A percentile compares a stretch with the other conserved stretches of the same genome.
Evolutionary conservation across 2,888 invertebrate species (phyloP).

Genomic region (Carcina quercana): DNA sequence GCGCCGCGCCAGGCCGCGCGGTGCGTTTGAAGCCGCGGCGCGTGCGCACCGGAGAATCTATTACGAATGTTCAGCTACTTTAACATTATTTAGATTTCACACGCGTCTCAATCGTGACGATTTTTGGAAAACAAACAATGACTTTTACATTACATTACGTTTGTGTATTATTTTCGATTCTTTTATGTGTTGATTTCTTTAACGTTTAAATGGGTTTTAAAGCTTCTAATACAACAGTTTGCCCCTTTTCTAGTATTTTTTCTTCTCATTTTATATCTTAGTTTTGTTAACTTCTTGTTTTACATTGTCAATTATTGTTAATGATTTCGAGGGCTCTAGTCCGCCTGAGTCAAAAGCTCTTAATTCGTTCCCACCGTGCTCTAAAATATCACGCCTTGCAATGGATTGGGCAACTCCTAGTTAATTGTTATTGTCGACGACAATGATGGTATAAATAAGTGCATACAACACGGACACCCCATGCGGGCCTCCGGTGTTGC

Average conservation of each 20-base stretch:
- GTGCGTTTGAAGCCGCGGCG: conserved; percentile 36
- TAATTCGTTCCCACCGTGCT: conserved; percentile 37
- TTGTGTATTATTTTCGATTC: too few relatives aligned
- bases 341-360: conserved; percentile 3
- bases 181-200: too few relatives aligned
- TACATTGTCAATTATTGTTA: too few relatives aligned
- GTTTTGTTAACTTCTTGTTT: too few relatives aligned
- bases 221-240: too few relatives aligned
- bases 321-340: too few relatives aligned
- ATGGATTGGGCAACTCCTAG: conserved; percentile 30
- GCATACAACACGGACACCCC: conserved; percentile 28
- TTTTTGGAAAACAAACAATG: conserved; percentile 8
- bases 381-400: conserved; percentile 30
- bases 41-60: conserved; percentile 55
- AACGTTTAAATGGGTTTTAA: too few relatives aligned
- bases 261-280: too few relatives aligned
- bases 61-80: conserved; percentile 30
- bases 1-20: too few relatives aligned
- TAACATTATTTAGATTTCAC: conserved; percentile 37
- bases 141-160: too few relatives aligned
- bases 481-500: conserved; percentile 37
- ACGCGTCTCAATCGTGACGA: conserved; percentile 8
- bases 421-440: conserved; percentile 51
- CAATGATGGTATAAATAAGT: conserved; percentile 31
- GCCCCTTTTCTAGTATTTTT: too few relatives aligned